phyloP scores from a whole-genome alignment of 1,140 invertebrate genomes.

The Harpegnathos saltator region DNA sequence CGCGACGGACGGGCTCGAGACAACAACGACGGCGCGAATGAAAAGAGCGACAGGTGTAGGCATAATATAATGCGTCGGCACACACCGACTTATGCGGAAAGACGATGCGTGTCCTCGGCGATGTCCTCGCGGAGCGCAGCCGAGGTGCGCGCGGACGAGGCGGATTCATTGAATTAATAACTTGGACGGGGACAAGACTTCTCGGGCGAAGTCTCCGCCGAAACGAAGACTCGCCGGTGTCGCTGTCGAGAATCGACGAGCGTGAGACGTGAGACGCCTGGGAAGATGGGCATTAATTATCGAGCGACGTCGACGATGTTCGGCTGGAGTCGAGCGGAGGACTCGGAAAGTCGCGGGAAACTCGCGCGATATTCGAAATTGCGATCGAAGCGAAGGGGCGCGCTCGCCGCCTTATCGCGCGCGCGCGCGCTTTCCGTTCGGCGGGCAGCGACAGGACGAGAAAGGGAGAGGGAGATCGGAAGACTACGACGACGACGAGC shows the following conservation, averaged over 20 bases:
- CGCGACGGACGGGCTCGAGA: conserved; percentile 3
- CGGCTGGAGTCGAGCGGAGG: too few relatives aligned
- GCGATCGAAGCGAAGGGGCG: too few relatives aligned
- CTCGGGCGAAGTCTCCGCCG: too few relatives aligned
- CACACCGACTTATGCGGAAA: conserved; percentile 38
- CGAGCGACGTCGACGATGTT: too few relatives aligned
- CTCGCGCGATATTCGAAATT: too few relatives aligned
- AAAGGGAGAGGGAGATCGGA: conserved; percentile 32
- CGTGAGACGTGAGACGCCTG: too few relatives aligned
- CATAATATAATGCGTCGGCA: conserved; percentile 28
- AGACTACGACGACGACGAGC: conserved; percentile 69
- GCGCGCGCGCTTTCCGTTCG: conserved; percentile 57
- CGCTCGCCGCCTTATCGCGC: conserved; percentile 5
- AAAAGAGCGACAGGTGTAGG: conserved; percentile 55
- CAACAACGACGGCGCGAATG: conserved; percentile 37
- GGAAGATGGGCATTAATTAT: too few relatives aligned
- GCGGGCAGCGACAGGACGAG: conserved; percentile 43
- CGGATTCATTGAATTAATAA: too few relatives aligned
- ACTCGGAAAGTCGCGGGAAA: too few relatives aligned
- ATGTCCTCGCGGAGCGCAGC: conserved; percentile 6
- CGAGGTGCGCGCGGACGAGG: background rate
- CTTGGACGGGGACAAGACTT: too few relatives aligned
- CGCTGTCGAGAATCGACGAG: too few relatives aligned
- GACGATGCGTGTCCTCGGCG: conserved; percentile 40
- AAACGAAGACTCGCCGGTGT: too few relatives aligned